These are phyloP conservation scores for Ctenosaura bakeri DNA, from an alignment of 2,797 vertebrate species.

Conservation along the genomic window DNA sequence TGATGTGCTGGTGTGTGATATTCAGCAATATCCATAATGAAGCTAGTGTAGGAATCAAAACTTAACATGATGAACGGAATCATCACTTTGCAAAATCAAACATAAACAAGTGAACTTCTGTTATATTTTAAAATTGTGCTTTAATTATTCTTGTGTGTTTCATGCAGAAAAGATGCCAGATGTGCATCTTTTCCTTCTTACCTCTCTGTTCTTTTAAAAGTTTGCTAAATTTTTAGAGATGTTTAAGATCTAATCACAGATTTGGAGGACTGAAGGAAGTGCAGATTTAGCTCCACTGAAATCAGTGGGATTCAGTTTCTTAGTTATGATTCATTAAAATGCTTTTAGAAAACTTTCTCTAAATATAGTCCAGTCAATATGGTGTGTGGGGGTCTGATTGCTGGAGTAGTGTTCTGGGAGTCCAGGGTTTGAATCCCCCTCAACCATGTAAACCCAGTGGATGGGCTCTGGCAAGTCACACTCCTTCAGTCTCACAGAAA, in stretches of 20 bases:
- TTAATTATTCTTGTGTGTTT: not conserved
- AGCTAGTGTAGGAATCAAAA: not conserved
- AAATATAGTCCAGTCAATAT: not conserved
- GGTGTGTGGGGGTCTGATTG: too few species aligned
- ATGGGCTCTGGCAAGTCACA: not conserved
- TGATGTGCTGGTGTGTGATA: not conserved
- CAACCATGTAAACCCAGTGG: too few species aligned
- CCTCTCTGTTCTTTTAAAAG: not conserved
- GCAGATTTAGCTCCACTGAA: not conserved
- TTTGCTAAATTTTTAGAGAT: not conserved
- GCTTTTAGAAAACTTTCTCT: not conserved
- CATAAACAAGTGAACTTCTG: rapidly evolving
- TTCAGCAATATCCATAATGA: not conserved
- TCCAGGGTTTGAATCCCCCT: too few species aligned
- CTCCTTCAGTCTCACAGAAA: not conserved
- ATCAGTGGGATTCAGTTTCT: not conserved
- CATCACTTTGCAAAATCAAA: not conserved
- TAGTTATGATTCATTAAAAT: not conserved
- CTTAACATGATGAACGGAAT: not conserved
- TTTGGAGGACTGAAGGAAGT: not conserved
- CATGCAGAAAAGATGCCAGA: not conserved
- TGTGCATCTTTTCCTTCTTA: not conserved
- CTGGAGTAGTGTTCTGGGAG: too few species aligned
- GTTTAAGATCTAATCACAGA: too few species aligned
- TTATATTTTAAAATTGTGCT: not conserved